Evolutionary conservation across 1,140 invertebrate genomes (phyloP).

Genomic region (Alviniconcha marisindica): DNA sequence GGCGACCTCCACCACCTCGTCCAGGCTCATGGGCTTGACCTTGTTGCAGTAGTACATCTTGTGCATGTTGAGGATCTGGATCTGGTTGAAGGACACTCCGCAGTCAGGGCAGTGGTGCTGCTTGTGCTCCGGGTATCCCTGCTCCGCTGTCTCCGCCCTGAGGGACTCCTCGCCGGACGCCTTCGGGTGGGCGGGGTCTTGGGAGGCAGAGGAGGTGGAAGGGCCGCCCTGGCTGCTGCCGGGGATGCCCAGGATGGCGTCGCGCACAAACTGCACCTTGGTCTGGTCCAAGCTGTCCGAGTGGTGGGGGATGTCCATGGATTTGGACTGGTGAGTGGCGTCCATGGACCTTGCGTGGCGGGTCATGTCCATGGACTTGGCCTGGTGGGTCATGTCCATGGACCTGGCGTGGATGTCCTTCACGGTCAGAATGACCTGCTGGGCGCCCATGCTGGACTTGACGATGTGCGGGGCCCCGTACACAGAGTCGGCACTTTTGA

Average conservation of each 20-base stretch:
- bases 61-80: conserved; percentile 59
- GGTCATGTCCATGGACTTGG: not conserved
- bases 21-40: conserved; percentile 24
- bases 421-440: conserved; percentile 35
- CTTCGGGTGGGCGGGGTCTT: too few relatives aligned
- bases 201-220: not conserved
- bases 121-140: conserved; percentile 11
- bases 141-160: not conserved
- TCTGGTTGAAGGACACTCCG: conserved; percentile 56
- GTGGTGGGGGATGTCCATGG: conserved; percentile 6
- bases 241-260: conserved; percentile 15
- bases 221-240: not conserved
- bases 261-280: conserved; percentile 23
- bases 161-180: not conserved
- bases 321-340: conserved; percentile 9
- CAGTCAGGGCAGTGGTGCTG: conserved; percentile 49
- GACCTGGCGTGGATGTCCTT: conserved; percentile 37
- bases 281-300: conserved; percentile 21
- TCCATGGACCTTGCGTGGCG: conserved; percentile 31
- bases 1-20: not conserved
- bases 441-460: conserved; percentile 22
- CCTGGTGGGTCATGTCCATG: conserved; percentile 14
- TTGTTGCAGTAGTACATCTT: conserved; percentile 57
- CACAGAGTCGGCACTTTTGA: conserved; percentile 26
- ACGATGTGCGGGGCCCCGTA: not conserved